These are phyloP conservation scores for Amblyjoppa proteus DNA, from an alignment of 2,888 invertebrate species.

Conservation along the genomic window DNA sequence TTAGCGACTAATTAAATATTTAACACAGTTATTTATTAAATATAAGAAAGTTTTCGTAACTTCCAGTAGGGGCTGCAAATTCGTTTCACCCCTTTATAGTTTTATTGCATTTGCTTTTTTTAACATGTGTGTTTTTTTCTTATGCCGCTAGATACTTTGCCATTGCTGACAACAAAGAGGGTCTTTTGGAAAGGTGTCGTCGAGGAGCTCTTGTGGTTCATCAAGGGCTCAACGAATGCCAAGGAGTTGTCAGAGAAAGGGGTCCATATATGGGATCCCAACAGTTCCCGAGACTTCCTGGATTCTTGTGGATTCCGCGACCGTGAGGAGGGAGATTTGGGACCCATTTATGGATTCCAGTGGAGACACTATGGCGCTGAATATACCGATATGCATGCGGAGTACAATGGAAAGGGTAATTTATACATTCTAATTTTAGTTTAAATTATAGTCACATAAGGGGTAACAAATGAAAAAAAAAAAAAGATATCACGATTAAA, in stretches of 20 bases:
- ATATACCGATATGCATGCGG: constrained; percentile 92
- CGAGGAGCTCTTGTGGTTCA: constrained; percentile 98
- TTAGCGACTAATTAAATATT: neutral
- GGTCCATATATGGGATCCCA: constrained; percentile 98
- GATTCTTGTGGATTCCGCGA: constrained; percentile 94
- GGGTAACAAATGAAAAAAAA: neutral
- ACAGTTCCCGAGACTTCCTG: constrained; percentile 95
- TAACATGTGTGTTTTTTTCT: neutral
- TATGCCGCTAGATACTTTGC: constrained; percentile 87
- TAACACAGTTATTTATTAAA: neutral
- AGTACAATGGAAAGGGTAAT: constrained; percentile 90
- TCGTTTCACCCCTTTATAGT: neutral
- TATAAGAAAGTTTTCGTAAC: neutral
- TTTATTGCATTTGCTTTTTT: neutral
- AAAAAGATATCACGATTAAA: neutral
- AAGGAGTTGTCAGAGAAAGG: constrained; percentile 92
- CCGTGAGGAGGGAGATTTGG: constrained; percentile 97
- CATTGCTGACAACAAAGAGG: constrained; percentile 96
- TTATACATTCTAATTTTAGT: neutral
- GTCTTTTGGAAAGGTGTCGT: constrained; percentile 96
- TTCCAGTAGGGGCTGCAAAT: neutral
- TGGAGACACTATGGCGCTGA: constrained; percentile 99
- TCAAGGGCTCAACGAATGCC: constrained; percentile 95
- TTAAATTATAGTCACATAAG: neutral
- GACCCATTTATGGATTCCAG: constrained; percentile 99